These are phyloP conservation scores for Trissolcus brochymenae DNA, from an alignment of 2,888 invertebrate species.

Conservation along the genomic window DNA sequence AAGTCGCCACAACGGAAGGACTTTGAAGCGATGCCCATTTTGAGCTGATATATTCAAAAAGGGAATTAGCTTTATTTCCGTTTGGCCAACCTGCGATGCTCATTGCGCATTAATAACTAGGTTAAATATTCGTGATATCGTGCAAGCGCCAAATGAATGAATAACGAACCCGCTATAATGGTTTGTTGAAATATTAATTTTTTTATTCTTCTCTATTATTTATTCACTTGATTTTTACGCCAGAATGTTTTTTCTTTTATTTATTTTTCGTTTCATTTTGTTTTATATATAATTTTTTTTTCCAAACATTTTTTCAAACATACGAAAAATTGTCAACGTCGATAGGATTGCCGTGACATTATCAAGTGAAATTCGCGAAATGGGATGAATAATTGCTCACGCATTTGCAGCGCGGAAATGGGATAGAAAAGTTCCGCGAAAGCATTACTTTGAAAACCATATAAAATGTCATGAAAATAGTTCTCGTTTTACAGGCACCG, in stretches of 20 bases:
- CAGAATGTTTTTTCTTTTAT: neutral
- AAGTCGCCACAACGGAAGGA: conserved; percentile 16
- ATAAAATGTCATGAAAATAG: conserved; percentile 19
- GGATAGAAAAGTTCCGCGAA: conserved; percentile 17
- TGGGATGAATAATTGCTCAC: conserved; percentile 18
- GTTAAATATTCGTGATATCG: conserved; percentile 12
- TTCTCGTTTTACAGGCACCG: conserved; percentile 8
- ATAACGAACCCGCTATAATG: conserved; percentile 2
- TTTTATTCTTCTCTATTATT: neutral
- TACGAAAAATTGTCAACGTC: neutral
- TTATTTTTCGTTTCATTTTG: neutral
- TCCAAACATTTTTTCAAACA: neutral
- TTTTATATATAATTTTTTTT: neutral
- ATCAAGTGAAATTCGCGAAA: conserved; percentile 1
- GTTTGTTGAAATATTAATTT: conserved; percentile 3
- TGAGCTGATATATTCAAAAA: conserved; percentile 29
- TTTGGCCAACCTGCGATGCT: conserved; percentile 8
- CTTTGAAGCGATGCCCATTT: conserved; percentile 26
- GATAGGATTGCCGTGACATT: conserved; percentile 13
- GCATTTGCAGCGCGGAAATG: conserved; percentile 11
- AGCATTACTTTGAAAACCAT: conserved; percentile 20
- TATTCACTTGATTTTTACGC: neutral
- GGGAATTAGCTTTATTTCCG: conserved; percentile 44
- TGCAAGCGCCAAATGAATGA: conserved; percentile 9
- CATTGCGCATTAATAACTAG: conserved; percentile 22